Percentiles rank a stretch among this genome's conserved stretches.
Evolutionary conservation across 1,140 invertebrate genomes (phyloP).

Genomic region (Spodoptera litura): DNA sequence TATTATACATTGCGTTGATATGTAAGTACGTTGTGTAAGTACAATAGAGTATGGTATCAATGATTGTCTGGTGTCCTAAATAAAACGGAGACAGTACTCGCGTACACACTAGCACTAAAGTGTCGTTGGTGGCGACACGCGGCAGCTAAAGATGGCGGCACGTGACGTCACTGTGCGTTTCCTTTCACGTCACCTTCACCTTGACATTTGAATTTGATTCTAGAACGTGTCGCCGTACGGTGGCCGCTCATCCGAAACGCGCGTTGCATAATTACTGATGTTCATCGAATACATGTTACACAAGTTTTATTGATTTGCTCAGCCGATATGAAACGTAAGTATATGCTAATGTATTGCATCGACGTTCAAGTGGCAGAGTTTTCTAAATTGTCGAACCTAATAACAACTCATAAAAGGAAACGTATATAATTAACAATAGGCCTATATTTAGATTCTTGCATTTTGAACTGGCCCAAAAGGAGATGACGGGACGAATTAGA

Average conservation of each 20-base stretch:
- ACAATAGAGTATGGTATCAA: constrained; percentile 21
- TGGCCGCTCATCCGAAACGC: constrained; percentile 55
- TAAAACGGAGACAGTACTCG: constrained; percentile 44
- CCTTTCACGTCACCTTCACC: constrained; percentile 78
- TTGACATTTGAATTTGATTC: constrained; percentile 80
- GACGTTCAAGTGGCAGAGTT: too few relatives aligned
- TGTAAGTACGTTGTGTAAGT: neutral
- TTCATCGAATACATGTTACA: constrained; percentile 23
- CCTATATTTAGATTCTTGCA: too few relatives aligned
- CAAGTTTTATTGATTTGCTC: constrained; percentile 20
- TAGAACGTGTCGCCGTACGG: constrained; percentile 66
- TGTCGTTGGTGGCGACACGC: constrained; percentile 43
- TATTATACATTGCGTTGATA: neutral
- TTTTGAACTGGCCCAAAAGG: too few relatives aligned
- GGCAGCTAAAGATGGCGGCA: constrained; percentile 55
- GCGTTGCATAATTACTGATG: constrained; percentile 60
- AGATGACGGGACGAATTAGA: too few relatives aligned
- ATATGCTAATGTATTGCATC: neutral
- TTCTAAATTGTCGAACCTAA: too few relatives aligned
- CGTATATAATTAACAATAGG: too few relatives aligned
- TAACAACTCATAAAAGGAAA: too few relatives aligned
- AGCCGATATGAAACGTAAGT: neutral
- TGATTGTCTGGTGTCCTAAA: constrained; percentile 47
- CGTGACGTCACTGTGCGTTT: constrained; percentile 69
- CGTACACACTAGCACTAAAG: constrained; percentile 39